Conservation (phyloP, 2,888 invertebrate species). For the Lasioglossum leucozonium region DNA sequence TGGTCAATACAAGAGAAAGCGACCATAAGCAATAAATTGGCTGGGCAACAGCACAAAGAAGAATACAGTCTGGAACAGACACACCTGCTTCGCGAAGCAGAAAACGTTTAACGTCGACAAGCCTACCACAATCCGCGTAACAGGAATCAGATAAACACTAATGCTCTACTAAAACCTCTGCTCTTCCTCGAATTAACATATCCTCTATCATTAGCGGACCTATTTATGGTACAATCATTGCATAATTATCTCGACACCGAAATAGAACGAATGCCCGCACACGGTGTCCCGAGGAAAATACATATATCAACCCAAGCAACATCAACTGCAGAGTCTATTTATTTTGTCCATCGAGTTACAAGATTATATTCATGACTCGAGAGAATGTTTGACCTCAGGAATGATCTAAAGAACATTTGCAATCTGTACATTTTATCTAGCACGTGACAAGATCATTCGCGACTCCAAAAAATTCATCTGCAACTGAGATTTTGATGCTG, state of each 20-base stretch:
- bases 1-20: constrained; percentile 1
- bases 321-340: neutral
- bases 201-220: neutral
- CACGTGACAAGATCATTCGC: neutral
- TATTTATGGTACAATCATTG: neutral
- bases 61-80: neutral
- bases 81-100: neutral
- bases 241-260: neutral
- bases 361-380: neutral
- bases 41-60: neutral
- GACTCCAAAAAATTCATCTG: neutral
- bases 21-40: neutral
- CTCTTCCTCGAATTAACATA: constrained; percentile 1
- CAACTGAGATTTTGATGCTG: neutral
- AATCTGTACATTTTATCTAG: neutral
- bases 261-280: neutral
- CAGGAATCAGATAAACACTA: constrained; percentile 1
- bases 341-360: neutral
- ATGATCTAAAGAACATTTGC: neutral
- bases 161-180: constrained; percentile 1
- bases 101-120: neutral
- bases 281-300: neutral
- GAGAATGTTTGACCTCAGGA: neutral
- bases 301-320: neutral
- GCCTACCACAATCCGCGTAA: constrained; percentile 6